Evolutionary conservation across 2,888 invertebrate genomes (phyloP).

Genomic region (Chrysomela aeneicollis): DNA sequence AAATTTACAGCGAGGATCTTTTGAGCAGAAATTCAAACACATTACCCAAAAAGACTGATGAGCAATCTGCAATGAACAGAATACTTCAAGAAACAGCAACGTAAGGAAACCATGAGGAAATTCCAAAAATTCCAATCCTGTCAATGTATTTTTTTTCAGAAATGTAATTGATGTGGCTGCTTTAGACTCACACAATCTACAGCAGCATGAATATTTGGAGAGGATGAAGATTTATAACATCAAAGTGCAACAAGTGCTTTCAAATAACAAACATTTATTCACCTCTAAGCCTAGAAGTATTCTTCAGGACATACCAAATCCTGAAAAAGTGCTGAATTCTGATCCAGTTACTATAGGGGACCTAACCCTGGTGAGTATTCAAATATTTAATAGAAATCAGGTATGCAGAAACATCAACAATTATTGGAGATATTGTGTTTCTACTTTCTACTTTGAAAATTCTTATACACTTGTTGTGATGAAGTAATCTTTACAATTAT

Average conservation of each 20-base stretch:
- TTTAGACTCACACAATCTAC: slow-evolving; percentile 85
- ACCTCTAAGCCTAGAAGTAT: slow-evolving; percentile 63
- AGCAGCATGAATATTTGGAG: slow-evolving; percentile 89
- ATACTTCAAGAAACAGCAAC: slow-evolving; percentile 91
- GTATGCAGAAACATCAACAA: no score
- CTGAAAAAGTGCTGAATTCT: slow-evolving; percentile 72
- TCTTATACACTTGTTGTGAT: no score
- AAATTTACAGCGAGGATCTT: slow-evolving; percentile 69
- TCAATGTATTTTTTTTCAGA: slow-evolving; percentile 62
- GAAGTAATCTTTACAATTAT: no score
- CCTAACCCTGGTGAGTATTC: slow-evolving; percentile 72
- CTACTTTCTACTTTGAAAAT: no score
- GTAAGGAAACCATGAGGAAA: slow-evolving; percentile 67
- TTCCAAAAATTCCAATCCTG: slow-evolving; percentile 15
- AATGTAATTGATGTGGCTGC: slow-evolving; percentile 96
- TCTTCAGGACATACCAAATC: slow-evolving; percentile 77
- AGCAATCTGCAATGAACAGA: slow-evolving; percentile 88
- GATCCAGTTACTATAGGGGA: slow-evolving; percentile 71
- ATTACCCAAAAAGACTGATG: slow-evolving; percentile 82
- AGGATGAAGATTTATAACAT: slow-evolving; percentile 76
- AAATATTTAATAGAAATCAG: not conserved
- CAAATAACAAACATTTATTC: slow-evolving; percentile 57
- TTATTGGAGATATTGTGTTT: no score
- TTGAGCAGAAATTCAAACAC: slow-evolving; percentile 70
- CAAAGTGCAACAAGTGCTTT: slow-evolving; percentile 65